Evolutionary conservation across 2,113 vertebrate genomes (phyloP).

Genomic region (Narcine bancroftii): DNA sequence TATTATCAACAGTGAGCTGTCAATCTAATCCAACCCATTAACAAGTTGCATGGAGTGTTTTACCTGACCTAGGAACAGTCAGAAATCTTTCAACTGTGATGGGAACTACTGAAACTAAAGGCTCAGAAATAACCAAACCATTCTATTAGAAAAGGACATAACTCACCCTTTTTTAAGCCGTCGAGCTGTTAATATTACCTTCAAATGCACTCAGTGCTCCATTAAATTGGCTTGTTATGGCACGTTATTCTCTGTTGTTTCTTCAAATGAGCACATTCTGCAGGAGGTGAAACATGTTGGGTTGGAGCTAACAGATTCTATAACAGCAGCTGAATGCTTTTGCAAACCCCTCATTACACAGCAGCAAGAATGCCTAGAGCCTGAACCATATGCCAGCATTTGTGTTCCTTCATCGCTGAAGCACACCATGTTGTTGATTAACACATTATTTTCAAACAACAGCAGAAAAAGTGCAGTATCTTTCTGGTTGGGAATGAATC

Average conservation of each 20-base stretch:
- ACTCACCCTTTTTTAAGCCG: neutral
- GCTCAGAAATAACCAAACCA: neutral
- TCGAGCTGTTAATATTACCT: neutral
- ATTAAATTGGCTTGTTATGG: neutral
- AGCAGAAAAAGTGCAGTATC: neutral
- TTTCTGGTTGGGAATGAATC: neutral
- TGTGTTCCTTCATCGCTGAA: slow-evolving; percentile 1
- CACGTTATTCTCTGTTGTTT: neutral
- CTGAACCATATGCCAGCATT: slow-evolving; percentile 9
- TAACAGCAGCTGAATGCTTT: slow-evolving; percentile 26
- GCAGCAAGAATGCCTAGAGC: slow-evolving; percentile 14
- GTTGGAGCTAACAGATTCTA: slow-evolving; percentile 24
- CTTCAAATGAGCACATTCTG: neutral
- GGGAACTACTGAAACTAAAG: neutral
- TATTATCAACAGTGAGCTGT: too few relatives aligned
- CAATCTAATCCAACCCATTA: neutral
- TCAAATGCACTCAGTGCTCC: neutral
- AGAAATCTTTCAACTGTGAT: neutral
- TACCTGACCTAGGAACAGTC: neutral
- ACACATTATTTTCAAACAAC: neutral
- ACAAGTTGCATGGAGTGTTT: neutral
- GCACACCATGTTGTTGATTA: slow-evolving; percentile 2
- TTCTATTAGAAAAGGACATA: neutral
- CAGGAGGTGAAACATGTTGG: neutral
- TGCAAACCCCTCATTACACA: neutral